These are phyloP conservation scores for Drosophila santomea DNA, from an alignment of 1,140 invertebrate species.

Conservation along the genomic window DNA sequence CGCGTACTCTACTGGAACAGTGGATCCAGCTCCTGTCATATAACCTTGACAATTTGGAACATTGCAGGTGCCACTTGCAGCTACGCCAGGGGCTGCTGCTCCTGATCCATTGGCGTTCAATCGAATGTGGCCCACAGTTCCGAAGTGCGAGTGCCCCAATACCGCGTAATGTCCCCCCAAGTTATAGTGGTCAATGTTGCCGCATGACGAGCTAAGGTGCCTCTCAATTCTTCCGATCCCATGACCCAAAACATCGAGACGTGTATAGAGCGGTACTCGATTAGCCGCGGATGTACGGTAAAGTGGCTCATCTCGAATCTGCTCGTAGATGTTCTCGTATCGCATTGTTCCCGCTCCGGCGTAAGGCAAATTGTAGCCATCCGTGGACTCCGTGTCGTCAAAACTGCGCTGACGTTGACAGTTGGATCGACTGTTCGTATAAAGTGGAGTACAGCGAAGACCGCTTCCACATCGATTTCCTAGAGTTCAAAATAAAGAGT, in stretches of 20 bases:
- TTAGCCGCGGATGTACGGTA: slow-evolving; percentile 62
- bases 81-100: not conserved
- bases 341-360: slow-evolving; percentile 58
- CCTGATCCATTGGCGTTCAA: slow-evolving; percentile 65
- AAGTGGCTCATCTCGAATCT: slow-evolving; percentile 85
- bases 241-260: slow-evolving; percentile 86
- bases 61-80: slow-evolving; percentile 41
- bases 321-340: slow-evolving; percentile 86
- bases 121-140: slow-evolving; percentile 82
- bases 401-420: slow-evolving; percentile 82
- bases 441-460: slow-evolving; percentile 55
- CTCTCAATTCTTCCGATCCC: slow-evolving; percentile 87
- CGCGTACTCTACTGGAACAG: slow-evolving; percentile 45
- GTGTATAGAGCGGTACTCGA: slow-evolving; percentile 86
- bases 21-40: slow-evolving; percentile 25
- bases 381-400: slow-evolving; percentile 83
- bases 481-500: not conserved
- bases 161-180: slow-evolving; percentile 83
- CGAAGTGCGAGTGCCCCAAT: slow-evolving; percentile 82
- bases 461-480: slow-evolving; percentile 71
- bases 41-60: slow-evolving; percentile 68
- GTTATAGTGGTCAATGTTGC: slow-evolving; percentile 86
- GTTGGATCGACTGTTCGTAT: slow-evolving; percentile 59
- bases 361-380: slow-evolving; percentile 78
- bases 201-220: slow-evolving; percentile 86